Conservation (phyloP, 2,888 invertebrate genomes). For the Ophraella communa region DNA sequence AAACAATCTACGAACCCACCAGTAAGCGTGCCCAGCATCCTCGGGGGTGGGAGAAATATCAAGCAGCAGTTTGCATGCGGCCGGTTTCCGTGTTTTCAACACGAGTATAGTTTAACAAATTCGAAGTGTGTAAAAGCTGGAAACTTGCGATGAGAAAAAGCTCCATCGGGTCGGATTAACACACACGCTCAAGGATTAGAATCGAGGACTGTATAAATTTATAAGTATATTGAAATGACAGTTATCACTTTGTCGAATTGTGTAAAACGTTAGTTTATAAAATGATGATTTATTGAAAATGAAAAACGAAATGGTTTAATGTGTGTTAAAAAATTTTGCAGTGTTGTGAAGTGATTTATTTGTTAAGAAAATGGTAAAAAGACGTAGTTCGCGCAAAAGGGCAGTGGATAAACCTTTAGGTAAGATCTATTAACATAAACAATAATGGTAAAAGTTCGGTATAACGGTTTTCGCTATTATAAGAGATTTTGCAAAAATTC, state of each 20-base stretch:
- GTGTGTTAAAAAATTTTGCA: not conserved
- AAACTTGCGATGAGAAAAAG: not conserved
- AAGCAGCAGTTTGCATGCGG: not conserved
- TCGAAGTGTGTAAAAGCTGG: not conserved
- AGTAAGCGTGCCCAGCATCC: constrained; percentile 14
- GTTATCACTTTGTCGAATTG: not conserved
- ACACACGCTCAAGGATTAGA: no score
- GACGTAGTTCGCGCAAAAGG: constrained; percentile 8
- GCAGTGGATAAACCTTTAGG: constrained; percentile 7
- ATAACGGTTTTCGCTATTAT: no score
- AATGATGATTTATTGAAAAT: not conserved
- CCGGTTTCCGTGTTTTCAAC: not conserved
- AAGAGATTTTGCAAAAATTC: no score
- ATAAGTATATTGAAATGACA: not conserved
- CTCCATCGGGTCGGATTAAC: not conserved
- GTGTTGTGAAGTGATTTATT: not conserved
- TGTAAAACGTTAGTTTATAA: not conserved
- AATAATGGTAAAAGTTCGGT: no score
- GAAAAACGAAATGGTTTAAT: not conserved
- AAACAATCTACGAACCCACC: constrained; percentile 2
- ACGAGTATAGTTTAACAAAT: not conserved
- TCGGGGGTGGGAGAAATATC: constrained; percentile 5
- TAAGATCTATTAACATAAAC: not conserved
- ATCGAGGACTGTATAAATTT: not conserved
- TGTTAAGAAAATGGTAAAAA: constrained; percentile 6